Conservation (phyloP, 64 coral and sea anemone genomes). For the Actinia tenebrosa region DNA sequence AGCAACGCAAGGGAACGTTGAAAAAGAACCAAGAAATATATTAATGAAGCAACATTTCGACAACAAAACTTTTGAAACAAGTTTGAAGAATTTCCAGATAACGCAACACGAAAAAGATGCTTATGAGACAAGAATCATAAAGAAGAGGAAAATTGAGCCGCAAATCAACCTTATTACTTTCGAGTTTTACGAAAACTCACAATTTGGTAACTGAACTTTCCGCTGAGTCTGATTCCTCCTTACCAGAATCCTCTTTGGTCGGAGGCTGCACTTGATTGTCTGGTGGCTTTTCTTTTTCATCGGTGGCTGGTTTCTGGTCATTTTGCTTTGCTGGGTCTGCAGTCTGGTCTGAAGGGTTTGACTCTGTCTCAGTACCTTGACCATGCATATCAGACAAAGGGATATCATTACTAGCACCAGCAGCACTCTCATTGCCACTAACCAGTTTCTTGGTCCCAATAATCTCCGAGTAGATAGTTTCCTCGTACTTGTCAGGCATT, state of each 20-base stretch:
- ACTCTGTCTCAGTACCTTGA: neutral
- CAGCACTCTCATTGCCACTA: neutral
- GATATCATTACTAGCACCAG: neutral
- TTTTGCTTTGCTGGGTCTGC: neutral
- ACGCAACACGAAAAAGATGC: neutral
- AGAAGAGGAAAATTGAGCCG: neutral
- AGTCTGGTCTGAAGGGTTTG: neutral
- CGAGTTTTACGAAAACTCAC: neutral
- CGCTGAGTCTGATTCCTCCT: neutral
- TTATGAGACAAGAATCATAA: neutral
- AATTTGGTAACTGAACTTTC: neutral
- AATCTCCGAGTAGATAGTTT: neutral
- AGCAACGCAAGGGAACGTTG: neutral
- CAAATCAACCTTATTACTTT: neutral
- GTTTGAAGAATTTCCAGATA: neutral
- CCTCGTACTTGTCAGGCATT: neutral
- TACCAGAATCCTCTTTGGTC: neutral
- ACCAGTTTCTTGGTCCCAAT: neutral
- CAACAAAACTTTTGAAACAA: neutral
- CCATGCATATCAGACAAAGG: neutral
- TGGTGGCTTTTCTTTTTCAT: neutral
- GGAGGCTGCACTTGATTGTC: neutral
- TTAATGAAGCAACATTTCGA: neutral
- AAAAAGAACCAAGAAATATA: neutral
- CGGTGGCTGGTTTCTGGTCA: neutral